Percentiles rank a stretch among this genome's conserved stretches.
These are phyloP conservation scores for Pseudomyrmex pallidus DNA, from an alignment of 1,140 invertebrate species.

Conservation along the genomic window DNA sequence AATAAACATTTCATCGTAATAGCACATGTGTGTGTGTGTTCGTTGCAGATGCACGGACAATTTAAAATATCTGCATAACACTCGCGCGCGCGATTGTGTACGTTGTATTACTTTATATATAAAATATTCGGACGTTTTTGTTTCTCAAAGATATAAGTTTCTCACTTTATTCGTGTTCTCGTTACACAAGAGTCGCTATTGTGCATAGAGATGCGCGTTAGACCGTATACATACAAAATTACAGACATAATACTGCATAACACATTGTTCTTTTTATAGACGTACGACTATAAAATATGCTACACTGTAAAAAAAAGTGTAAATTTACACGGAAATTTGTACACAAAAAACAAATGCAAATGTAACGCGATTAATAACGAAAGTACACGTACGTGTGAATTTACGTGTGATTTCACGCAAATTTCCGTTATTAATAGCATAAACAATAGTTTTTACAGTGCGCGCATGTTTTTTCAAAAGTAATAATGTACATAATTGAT, in stretches of 20 bases:
- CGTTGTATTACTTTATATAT: constrained; percentile 18
- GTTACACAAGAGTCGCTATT: constrained; percentile 18
- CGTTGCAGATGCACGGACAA: constrained; percentile 30
- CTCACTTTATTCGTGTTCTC: not conserved
- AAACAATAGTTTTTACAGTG: not conserved
- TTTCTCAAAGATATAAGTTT: constrained; percentile 1
- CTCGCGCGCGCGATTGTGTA: not conserved
- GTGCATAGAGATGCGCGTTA: constrained; percentile 9
- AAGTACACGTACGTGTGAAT: too few relatives aligned
- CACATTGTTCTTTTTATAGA: constrained; percentile 21
- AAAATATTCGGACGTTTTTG: constrained; percentile 37
- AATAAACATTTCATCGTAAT: constrained; percentile 40
- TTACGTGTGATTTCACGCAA: too few relatives aligned
- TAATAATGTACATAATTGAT: not conserved
- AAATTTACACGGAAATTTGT: too few relatives aligned
- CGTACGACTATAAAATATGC: not conserved
- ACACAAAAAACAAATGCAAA: too few relatives aligned
- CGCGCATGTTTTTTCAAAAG: constrained; percentile 8
- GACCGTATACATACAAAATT: constrained; percentile 26
- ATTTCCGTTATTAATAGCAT: too few relatives aligned
- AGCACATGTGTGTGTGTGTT: not conserved
- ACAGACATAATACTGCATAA: constrained; percentile 50
- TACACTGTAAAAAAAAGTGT: too few relatives aligned
- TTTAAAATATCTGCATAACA: constrained; percentile 17
- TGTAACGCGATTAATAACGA: too few relatives aligned